Conservation (phyloP, 2,113 vertebrate genomes). For the Anseranas semipalmata region DNA sequence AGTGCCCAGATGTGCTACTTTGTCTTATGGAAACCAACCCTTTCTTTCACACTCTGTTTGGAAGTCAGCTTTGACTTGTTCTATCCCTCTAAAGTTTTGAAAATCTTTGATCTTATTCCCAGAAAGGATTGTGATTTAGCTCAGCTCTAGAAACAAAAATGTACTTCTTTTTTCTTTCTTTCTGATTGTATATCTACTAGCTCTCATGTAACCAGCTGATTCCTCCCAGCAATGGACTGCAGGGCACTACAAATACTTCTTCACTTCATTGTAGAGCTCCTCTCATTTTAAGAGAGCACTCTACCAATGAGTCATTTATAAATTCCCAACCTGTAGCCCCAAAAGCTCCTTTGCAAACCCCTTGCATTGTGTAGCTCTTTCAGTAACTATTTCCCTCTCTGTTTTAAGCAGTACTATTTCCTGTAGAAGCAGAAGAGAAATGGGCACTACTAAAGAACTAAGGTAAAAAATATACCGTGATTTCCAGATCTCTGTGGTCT, state of each 20-base stretch:
- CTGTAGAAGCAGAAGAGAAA: neutral
- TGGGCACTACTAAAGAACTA: neutral
- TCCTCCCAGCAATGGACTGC: neutral
- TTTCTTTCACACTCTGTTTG: neutral
- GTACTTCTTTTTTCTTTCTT: rapidly evolving
- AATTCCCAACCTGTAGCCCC: neutral
- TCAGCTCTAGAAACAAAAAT: neutral
- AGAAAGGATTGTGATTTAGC: neutral
- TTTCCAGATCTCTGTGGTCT: neutral
- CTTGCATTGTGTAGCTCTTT: neutral
- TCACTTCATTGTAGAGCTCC: neutral
- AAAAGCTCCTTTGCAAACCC: neutral
- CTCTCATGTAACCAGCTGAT: neutral
- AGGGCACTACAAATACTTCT: neutral
- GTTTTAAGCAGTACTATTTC: neutral
- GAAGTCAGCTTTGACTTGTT: neutral
- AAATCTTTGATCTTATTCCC: neutral
- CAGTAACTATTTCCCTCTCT: neutral
- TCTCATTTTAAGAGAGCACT: neutral
- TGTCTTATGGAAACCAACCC: neutral
- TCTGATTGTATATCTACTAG: neutral
- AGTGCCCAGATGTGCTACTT: neutral
- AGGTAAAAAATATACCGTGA: neutral
- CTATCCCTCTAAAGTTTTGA: neutral
- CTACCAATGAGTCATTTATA: neutral